Base-by-base conservation (phyloP, 2,888 invertebrate genomes). In the Xanthorhoe spadicearia region DNA sequence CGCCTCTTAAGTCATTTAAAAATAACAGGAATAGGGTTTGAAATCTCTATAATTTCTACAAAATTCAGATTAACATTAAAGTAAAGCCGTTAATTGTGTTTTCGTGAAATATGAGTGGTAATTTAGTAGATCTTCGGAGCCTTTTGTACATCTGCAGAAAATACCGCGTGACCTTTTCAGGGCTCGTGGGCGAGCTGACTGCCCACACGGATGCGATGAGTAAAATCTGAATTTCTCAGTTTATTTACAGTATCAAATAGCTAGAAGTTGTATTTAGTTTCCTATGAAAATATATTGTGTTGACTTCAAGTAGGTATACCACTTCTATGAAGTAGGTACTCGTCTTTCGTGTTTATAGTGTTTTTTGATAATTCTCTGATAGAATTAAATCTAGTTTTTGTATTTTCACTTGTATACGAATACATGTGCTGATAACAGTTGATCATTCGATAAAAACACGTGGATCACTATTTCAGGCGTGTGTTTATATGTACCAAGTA, bases 101-200 rank as follows among this genome's bases (percentile, higher is more conserved):
- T 38, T 38, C 10, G 35, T 38, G 35, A 43, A 43, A 13, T 43
- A 43, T 2, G 13, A 13, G 48, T 48, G 15, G 48, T 17, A 17
- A 48, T 48, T 17, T 43, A 43, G 1, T 43, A 1, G 48, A 15
- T 15, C 48, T 48, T 48, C 17, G 15, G 48, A 13, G 15, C 6
- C 48, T 48, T 6, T 48, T 48, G 15, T 48, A 17, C 4, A 8
- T 15, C 17, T 48, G 48, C 17, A 48, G 48, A 7, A 17, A 8
- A 5, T 13, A 4, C 23, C n/a, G 23, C 5, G 38, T 64, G 64
- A 59, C 64, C 59, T 43, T 50, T 59, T 2, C 8, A 54, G 53
- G 51, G 10, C 28, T 10, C 54, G 64, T 59, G 18, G 59, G 59
- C 50, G 55, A 52, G 10, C 17, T 17, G 23, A 9, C 51, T 6